These are phyloP conservation scores for Athene noctua DNA, from an alignment of 2,113 vertebrate genomes.

Conservation along the genomic window DNA sequence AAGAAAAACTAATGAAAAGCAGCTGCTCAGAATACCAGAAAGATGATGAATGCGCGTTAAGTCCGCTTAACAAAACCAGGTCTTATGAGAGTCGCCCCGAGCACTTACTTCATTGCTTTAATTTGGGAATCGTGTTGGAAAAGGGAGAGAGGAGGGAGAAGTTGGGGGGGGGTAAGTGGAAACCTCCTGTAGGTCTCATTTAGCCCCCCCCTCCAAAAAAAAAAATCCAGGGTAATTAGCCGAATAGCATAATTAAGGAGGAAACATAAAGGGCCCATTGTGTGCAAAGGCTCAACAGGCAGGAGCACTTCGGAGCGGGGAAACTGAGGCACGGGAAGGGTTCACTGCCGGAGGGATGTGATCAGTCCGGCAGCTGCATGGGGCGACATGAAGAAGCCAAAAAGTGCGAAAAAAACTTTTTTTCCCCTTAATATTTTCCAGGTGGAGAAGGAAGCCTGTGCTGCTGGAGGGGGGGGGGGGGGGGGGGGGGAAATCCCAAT, in stretches of 20 bases:
- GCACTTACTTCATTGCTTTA: conserved; percentile 9
- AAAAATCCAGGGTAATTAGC: conserved; percentile 45
- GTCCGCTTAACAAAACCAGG: conserved; percentile 16
- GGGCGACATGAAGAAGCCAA: neutral
- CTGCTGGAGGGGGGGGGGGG: neutral
- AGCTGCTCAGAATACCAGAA: conserved; percentile 20
- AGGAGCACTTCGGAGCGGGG: neutral
- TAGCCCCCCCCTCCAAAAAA: neutral
- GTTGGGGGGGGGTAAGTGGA: neutral
- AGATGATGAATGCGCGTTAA: conserved; percentile 7
- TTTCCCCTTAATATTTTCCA: neutral
- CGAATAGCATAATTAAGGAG: conserved; percentile 43
- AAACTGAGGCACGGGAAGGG: conserved; percentile 33
- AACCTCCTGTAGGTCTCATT: conserved; percentile 48
- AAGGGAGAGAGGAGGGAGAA: conserved; percentile 19
- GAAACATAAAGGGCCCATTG: conserved; percentile 44
- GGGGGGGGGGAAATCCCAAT: neutral
- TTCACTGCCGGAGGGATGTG: neutral
- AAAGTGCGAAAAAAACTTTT: neutral
- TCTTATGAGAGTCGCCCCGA: conserved; percentile 19
- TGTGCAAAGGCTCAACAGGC: neutral
- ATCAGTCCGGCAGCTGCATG: neutral
- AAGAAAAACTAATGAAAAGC: conserved; percentile 55
- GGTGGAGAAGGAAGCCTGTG: neutral
- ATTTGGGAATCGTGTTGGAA: conserved; percentile 35